phyloP scores from a whole-genome alignment of 2,888 invertebrate genomes.

The Archips xylosteana region DNA sequence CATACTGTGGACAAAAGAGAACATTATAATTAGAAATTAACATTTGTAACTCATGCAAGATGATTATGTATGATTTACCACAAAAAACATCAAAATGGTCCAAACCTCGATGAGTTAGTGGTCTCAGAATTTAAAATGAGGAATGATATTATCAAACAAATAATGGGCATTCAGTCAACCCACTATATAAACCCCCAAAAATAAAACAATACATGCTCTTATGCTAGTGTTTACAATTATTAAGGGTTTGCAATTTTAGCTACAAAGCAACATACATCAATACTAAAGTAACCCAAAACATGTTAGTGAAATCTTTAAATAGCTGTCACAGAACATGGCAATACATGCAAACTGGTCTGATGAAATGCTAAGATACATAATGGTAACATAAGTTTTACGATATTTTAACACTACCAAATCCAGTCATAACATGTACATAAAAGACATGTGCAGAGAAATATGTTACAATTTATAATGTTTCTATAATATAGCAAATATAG shows the following conservation, averaged over 20 bases:
- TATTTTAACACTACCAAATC: no score
- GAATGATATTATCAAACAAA: neutral
- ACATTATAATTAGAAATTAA: conserved; percentile 1
- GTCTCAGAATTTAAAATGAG: neutral
- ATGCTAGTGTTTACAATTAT: conserved; percentile 8
- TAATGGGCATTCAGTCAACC: neutral
- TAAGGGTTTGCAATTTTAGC: neutral
- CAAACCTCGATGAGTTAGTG: conserved; percentile 64
- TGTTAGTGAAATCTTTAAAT: conserved; percentile 3
- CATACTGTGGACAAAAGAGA: conserved; percentile 65
- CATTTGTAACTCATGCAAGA: conserved; percentile 17
- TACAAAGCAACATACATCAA: conserved; percentile 4
- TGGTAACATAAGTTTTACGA: no score
- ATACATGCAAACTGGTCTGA: neutral
- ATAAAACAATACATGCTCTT: neutral
- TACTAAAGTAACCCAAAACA: neutral
- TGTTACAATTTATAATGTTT: no score
- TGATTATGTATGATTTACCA: conserved; percentile 7
- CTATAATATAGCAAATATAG: no score
- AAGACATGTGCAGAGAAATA: no score
- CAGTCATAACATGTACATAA: no score
- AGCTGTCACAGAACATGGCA: conserved; percentile 1
- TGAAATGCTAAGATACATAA: neutral
- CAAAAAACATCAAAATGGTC: conserved; percentile 55
- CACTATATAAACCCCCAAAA: neutral